phyloP scores from a whole-genome alignment of 1,140 invertebrate species.

The Saccostrea echinata region DNA sequence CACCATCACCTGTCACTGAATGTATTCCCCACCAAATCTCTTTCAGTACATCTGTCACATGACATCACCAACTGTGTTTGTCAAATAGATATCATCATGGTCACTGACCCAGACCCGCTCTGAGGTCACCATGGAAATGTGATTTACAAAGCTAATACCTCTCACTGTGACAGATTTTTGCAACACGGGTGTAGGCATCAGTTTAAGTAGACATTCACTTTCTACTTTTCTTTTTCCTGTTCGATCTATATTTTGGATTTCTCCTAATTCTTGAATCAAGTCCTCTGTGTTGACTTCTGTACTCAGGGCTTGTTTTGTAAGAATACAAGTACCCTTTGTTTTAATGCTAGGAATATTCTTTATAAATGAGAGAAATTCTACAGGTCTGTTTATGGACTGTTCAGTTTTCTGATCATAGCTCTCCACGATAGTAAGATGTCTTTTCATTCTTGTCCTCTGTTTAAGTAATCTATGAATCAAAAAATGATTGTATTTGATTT shows the following conservation, averaged over 20 bases:
- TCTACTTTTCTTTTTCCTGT: not conserved
- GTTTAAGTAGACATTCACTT: not conserved
- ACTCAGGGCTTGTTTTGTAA: not conserved
- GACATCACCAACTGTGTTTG: too few species aligned
- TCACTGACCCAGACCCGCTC: not conserved
- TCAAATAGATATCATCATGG: too few species aligned
- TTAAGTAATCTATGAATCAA: too few species aligned
- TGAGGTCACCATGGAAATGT: not conserved
- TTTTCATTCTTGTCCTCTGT: not conserved
- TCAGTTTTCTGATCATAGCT: not conserved
- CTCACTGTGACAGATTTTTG: not conserved
- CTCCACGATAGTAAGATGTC: too few species aligned
- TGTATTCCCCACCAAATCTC: too few species aligned
- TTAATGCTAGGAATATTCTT: too few species aligned
- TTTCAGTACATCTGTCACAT: too few species aligned
- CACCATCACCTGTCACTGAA: too few species aligned
- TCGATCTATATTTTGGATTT: not conserved
- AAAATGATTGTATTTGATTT: too few species aligned
- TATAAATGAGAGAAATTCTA: not conserved
- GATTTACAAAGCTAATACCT: not conserved
- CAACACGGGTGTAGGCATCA: not conserved
- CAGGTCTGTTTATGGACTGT: not conserved
- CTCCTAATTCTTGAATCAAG: not conserved
- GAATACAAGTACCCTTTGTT: not conserved
- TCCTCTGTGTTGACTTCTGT: not conserved